These are phyloP conservation scores for Marisa cornuarietis DNA, from an alignment of 1,140 invertebrate species.

Conservation along the genomic window DNA sequence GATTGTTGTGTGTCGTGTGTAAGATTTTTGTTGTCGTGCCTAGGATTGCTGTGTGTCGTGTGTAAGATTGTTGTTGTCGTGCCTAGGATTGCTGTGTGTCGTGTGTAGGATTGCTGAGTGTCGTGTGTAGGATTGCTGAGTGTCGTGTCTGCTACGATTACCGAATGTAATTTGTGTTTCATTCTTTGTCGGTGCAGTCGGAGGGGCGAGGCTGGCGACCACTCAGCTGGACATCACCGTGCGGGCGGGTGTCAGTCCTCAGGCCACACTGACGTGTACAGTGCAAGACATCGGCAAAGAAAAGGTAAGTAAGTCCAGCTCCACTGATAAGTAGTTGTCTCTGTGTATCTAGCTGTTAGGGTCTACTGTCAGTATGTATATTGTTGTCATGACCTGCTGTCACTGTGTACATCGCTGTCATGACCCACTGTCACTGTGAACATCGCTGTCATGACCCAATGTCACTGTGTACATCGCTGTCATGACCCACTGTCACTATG, in stretches of 20 bases:
- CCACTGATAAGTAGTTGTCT: too few species aligned
- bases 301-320: too few species aligned
- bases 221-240: slow-evolving; percentile 5
- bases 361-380: not conserved
- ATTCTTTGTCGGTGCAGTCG: not conserved
- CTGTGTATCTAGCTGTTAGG: not conserved
- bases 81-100: too few species aligned
- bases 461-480: not conserved
- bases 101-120: too few species aligned
- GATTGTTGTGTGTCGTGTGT: too few species aligned
- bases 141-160: too few species aligned
- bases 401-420: not conserved
- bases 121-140: too few species aligned
- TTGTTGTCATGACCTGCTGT: not conserved
- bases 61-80: too few species aligned
- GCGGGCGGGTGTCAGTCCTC: not conserved
- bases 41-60: too few species aligned
- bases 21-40: too few species aligned
- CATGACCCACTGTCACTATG: not conserved
- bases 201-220: not conserved
- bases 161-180: too few species aligned
- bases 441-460: not conserved
- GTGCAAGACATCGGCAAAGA: slow-evolving; percentile 11
- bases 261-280: slow-evolving; percentile 15
- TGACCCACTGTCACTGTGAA: not conserved